Conservation (phyloP, 2,888 invertebrate species). For the Augiades crinisus region DNA sequence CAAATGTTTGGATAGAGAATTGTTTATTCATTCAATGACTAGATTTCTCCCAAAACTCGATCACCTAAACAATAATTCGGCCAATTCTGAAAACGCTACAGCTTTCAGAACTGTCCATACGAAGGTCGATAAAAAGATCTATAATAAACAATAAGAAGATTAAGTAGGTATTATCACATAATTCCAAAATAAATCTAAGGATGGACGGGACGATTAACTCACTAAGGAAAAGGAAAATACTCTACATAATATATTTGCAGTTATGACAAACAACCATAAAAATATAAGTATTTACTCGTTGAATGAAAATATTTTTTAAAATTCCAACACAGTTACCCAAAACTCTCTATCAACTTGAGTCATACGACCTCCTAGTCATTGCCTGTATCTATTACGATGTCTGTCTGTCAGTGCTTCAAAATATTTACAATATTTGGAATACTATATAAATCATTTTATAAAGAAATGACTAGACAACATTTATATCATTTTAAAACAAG, state of each 20-base stretch:
- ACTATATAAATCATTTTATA: too few relatives aligned
- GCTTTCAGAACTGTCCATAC: constrained; percentile 41
- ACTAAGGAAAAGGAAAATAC: constrained; percentile 53
- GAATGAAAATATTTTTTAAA: not conserved
- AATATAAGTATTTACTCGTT: not conserved
- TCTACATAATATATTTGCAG: constrained; percentile 20
- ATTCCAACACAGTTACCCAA: not conserved
- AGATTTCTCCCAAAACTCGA: constrained; percentile 30
- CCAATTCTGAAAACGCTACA: constrained; percentile 30
- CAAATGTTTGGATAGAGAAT: constrained; percentile 52
- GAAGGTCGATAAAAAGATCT: constrained; percentile 49
- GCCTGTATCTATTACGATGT: too few relatives aligned
- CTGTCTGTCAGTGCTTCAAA: not conserved
- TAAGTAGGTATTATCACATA: constrained; percentile 21
- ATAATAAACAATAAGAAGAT: constrained; percentile 27
- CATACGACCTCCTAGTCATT: not conserved
- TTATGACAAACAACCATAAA: not conserved
- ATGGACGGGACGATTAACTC: constrained; percentile 76
- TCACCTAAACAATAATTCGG: constrained; percentile 41
- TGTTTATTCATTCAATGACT: constrained; percentile 40
- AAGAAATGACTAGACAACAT: too few relatives aligned
- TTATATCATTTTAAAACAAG: too few relatives aligned
- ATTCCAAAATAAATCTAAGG: constrained; percentile 43
- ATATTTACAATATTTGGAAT: not conserved
- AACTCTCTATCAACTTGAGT: constrained; percentile 7